Percentiles rank a stretch among this genome's conserved stretches.
Conservation (phyloP, 2,113 vertebrate genomes). For the Hydrolagus affinis region DNA sequence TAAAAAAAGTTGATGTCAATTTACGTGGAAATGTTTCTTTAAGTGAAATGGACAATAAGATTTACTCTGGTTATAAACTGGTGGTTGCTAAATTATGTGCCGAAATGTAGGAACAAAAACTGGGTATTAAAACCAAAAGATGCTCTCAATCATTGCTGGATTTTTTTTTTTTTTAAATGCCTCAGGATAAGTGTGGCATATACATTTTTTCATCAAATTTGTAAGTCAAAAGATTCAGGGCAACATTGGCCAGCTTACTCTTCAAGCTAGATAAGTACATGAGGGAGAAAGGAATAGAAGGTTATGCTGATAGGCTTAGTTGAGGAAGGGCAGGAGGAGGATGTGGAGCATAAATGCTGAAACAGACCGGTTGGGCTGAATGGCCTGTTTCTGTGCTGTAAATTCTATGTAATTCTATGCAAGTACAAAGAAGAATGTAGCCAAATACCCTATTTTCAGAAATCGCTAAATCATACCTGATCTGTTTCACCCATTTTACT, state of each 20-base stretch:
- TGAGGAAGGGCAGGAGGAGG: too few relatives aligned
- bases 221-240: not conserved
- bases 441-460: not conserved
- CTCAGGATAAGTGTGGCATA: not conserved
- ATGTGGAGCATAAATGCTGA: too few relatives aligned
- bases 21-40: not conserved
- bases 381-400: too few relatives aligned
- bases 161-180: not conserved
- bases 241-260: not conserved
- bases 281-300: too few relatives aligned
- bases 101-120: not conserved
- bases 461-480: too few relatives aligned
- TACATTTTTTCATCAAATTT: too few relatives aligned
- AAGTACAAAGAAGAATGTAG: not conserved
- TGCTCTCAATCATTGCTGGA: not conserved
- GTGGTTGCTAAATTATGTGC: not conserved
- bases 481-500: too few relatives aligned
- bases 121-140: not conserved
- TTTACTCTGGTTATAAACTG: not conserved
- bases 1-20: conserved; percentile 20
- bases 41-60: not conserved
- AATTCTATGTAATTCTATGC: too few relatives aligned
- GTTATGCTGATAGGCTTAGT: too few relatives aligned
- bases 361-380: too few relatives aligned
- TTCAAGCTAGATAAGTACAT: too few relatives aligned